Conservation (phyloP, 2,113 vertebrate genomes). For the Alligator sinensis region DNA sequence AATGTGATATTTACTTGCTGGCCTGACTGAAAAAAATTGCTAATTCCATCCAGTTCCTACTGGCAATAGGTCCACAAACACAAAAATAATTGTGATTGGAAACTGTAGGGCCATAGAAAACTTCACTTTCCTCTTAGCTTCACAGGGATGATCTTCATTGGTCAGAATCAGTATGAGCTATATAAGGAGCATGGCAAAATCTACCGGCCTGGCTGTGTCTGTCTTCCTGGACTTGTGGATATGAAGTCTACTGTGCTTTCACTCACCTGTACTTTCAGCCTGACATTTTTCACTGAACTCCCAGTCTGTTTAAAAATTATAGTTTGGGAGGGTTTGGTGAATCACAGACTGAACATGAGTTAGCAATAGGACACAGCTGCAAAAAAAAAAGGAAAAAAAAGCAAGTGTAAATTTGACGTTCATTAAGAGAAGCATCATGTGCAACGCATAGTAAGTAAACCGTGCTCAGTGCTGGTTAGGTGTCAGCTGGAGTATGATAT, state of each 20-base stretch:
- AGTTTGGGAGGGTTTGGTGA: not conserved
- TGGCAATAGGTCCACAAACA: not conserved
- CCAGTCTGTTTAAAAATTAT: not conserved
- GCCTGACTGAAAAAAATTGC: not conserved
- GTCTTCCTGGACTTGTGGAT: not conserved
- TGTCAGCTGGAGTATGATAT: no score
- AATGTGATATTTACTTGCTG: not conserved
- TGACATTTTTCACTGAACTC: not conserved
- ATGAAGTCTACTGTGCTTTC: not conserved
- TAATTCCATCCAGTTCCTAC: not conserved
- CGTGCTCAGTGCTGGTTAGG: no score
- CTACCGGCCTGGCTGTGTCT: not conserved
- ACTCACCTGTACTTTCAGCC: not conserved
- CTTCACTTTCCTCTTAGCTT: not conserved
- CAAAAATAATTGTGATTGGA: not conserved
- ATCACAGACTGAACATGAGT: no score
- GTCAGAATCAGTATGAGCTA: not conserved
- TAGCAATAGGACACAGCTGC: no score
- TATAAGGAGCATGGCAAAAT: not conserved
- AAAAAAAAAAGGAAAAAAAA: no score
- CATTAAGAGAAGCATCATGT: no score
- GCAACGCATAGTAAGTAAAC: no score
- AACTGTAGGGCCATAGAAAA: not conserved
- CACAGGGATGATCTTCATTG: not conserved
- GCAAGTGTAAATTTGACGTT: no score